Evolutionary conservation across 2,888 invertebrate species (phyloP), one percentile per base, ranked within the genome.

Genomic region (Lasioglossum oenotherae): DNA sequence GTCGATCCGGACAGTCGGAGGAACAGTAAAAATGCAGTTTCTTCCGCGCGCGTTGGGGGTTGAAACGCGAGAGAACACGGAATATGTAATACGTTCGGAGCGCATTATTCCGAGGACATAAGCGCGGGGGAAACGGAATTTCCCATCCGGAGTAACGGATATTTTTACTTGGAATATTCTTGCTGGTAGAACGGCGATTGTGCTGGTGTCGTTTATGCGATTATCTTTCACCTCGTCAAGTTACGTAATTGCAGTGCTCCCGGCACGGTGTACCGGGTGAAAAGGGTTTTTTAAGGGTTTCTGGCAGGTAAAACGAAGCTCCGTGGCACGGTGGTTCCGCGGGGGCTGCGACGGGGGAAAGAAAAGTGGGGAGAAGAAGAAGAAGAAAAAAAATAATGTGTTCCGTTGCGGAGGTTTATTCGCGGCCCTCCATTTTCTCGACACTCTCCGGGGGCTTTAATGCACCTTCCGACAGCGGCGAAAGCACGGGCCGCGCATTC

Each of bases 401-500:
- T 53, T 84, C 72, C 64, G 79, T 80, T 79, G 76, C 6, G 57
- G 44, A 41, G 71, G 82, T 85, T 82, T 82, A 86, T 80, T 85
- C 85, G 85, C 53, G 79, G 78, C 75, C 69, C 78, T 79, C 85
- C 81, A 85, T 86, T 86, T 86, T 82, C 85, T 74, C 82, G 69
- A 38, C 82, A 35, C 81, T 49, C 31, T 57, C 38, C 69, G 23
- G 69, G 64, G 53, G 53, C 78, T 82, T 85, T 88, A 88, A 88
- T 87, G 87, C 82, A 85, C 72, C 85, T 81, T 83, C 77, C 84
- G 82, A 80, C 72, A 72, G 69, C 77, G 80, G 74, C 85, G 85
- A 89, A 84, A 81, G 82, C 87, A 74, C 75, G 71, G 60, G 6
- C 71, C 60, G 74, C 91, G 86, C 94, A 93, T 94, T 93, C 92